Evolutionary conservation across 2,113 vertebrate genomes (phyloP).

Genomic region (Larimichthys polyactis): DNA sequence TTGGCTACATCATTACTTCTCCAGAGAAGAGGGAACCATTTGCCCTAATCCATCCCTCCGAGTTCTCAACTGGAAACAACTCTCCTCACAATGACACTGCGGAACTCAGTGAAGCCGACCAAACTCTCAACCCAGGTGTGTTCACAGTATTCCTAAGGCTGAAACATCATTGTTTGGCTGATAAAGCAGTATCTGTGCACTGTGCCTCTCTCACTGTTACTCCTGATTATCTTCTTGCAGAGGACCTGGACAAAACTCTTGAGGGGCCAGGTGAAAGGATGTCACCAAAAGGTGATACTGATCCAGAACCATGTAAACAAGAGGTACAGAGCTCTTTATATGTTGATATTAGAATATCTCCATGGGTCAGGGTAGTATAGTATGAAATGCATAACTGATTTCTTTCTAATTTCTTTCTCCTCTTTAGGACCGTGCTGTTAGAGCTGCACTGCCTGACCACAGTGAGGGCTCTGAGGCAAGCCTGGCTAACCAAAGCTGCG

Average conservation of each 20-base stretch:
- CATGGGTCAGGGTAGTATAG: background rate
- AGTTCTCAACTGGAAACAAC: slow-evolving; percentile 71
- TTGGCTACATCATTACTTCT: slow-evolving; percentile 95
- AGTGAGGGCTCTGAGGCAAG: slow-evolving; percentile 44
- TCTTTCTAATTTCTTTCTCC: background rate
- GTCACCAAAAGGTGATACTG: slow-evolving; percentile 61
- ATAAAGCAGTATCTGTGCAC: background rate
- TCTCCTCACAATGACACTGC: slow-evolving; percentile 71
- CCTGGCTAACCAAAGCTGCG: slow-evolving; percentile 45
- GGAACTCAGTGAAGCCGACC: slow-evolving; percentile 75
- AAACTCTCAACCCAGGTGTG: slow-evolving; percentile 86
- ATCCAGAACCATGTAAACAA: slow-evolving; percentile 46
- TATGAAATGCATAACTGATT: background rate
- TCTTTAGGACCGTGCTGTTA: slow-evolving; percentile 24
- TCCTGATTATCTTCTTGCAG: slow-evolving; percentile 66
- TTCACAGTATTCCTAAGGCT: background rate
- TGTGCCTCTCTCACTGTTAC: background rate
- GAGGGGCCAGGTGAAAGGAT: slow-evolving; percentile 69
- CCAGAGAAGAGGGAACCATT: slow-evolving; percentile 93
- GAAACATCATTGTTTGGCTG: background rate
- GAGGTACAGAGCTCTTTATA: slow-evolving; percentile 40
- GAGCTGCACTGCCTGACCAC: slow-evolving; percentile 14
- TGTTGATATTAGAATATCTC: background rate
- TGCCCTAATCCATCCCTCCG: slow-evolving; percentile 87
- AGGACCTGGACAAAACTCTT: slow-evolving; percentile 81